These are phyloP conservation scores for Sterrhoptilus dennistouni DNA, from an alignment of 2,113 vertebrate species.

Conservation along the genomic window DNA sequence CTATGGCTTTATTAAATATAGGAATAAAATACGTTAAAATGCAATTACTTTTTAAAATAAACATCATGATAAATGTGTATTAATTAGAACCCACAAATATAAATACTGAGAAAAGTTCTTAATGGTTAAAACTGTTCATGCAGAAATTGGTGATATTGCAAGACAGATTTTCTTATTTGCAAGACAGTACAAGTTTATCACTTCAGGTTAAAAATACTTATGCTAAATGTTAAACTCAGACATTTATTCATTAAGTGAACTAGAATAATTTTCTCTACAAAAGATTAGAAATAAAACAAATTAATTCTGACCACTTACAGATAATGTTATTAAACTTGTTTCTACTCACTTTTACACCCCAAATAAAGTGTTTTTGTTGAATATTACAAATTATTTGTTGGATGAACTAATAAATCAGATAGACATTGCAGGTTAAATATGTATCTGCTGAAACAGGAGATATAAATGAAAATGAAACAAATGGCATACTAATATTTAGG, in stretches of 20 bases:
- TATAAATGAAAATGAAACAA: not conserved
- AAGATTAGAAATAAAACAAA: conserved; percentile 45
- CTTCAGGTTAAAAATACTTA: not conserved
- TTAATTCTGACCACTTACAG: not conserved
- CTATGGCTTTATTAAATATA: not conserved
- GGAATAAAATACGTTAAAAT: not conserved
- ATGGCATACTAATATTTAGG: not conserved
- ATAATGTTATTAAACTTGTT: not conserved
- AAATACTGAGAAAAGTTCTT: not conserved
- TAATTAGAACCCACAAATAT: not conserved
- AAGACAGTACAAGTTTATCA: not conserved
- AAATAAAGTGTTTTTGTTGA: not conserved
- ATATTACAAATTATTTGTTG: not conserved
- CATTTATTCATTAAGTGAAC: conserved; percentile 22
- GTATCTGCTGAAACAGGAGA: not conserved
- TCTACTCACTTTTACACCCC: not conserved
- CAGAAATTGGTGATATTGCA: not conserved
- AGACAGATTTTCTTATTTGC: not conserved
- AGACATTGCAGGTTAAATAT: not conserved
- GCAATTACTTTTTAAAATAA: not conserved
- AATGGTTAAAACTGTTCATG: not conserved
- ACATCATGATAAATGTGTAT: not conserved
- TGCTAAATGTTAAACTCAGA: not conserved
- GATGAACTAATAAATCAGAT: not conserved
- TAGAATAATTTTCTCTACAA: conserved; percentile 19